Conservation (phyloP, 1,140 invertebrate species). For the Nixonia krombeini region DNA sequence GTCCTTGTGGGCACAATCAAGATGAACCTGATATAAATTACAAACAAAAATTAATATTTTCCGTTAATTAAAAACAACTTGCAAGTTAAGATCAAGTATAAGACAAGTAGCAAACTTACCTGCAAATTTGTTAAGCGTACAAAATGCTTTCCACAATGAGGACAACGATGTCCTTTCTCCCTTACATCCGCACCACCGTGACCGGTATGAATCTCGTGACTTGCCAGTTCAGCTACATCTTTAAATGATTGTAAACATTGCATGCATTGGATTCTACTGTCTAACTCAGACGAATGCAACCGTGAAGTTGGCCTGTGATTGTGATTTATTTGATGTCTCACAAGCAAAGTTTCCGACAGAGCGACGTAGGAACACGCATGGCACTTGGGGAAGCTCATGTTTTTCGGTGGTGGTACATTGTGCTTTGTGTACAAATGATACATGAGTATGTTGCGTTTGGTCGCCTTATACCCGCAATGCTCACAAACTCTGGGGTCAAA, state of each 20-base stretch:
- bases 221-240: conserved; percentile 52
- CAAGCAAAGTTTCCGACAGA: conserved; percentile 77
- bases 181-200: conserved; percentile 52
- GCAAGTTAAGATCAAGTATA: conserved; percentile 7
- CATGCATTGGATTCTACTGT: conserved; percentile 53
- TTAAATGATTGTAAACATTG: conserved; percentile 59
- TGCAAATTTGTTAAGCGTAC: conserved; percentile 57
- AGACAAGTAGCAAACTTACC: conserved; percentile 26
- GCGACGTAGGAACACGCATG: conserved; percentile 82
- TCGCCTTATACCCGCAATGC: conserved; percentile 84
- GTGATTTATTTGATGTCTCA: conserved; percentile 77
- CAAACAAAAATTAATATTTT: too few relatives aligned
- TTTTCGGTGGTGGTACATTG: conserved; percentile 80
- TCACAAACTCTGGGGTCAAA: conserved; percentile 86
- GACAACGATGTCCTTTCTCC: conserved; percentile 59
- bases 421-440: conserved; percentile 88
- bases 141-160: conserved; percentile 63
- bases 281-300: conserved; percentile 22
- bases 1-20: conserved; percentile 62
- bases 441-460: conserved; percentile 81
- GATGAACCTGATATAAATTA: conserved; percentile 43
- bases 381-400: conserved; percentile 82
- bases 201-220: conserved; percentile 60
- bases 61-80: too few relatives aligned
- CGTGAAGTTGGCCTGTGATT: conserved; percentile 57